Base-by-base conservation (phyloP, 2,113 vertebrate genomes). In the Ceyx margarethae region DNA sequence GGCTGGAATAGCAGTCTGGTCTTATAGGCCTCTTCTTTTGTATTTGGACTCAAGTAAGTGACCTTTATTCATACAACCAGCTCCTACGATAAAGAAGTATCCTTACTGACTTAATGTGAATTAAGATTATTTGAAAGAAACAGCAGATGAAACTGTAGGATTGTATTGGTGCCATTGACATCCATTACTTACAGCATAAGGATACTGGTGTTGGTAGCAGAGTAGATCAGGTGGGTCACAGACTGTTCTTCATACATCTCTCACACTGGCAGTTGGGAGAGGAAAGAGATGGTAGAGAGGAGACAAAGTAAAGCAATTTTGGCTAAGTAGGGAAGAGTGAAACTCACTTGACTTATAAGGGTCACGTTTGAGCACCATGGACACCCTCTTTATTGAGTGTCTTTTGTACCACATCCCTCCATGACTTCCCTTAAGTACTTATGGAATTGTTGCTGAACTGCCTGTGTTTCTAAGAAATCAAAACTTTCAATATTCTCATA, bases 291-390 rank as follows among this genome's bases (percentile, higher is more conserved):
- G 57, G 37, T 19, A 69, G 21, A 68, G 31, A 50, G 9, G 53
- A 72, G 9, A 61, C 11, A 61, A 5, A 5, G 26, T 40, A 31
- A 51, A 91, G 31, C 0, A 0, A 45, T 79, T 67, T 42, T 65
- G 35, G 25, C 15, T 79, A 15, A 51, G 18, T 8, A 57, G 25
- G 14, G 12, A 56, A 62, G 11, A 65, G 42, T 74, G 43, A 67
- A 80, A 48, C n/a, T 66, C 12, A 56, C 10, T 46, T 33, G 22
- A 66, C 6, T 5, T 46, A 2, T 28, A 79, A 73, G 25, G 23
- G 15, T 62, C 46, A 11, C 3, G 65, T 87, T 23, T 43, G 42
- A 86, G 26, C 22, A 35, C 22, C 2, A 4, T 8, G 9, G 10
- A 35, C 10, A 22, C 25, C 3, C 4, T 42, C 40, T 74, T 71